phyloP scores from a whole-genome alignment of 2,113 vertebrate species.

The Saccopteryx leptura region DNA sequence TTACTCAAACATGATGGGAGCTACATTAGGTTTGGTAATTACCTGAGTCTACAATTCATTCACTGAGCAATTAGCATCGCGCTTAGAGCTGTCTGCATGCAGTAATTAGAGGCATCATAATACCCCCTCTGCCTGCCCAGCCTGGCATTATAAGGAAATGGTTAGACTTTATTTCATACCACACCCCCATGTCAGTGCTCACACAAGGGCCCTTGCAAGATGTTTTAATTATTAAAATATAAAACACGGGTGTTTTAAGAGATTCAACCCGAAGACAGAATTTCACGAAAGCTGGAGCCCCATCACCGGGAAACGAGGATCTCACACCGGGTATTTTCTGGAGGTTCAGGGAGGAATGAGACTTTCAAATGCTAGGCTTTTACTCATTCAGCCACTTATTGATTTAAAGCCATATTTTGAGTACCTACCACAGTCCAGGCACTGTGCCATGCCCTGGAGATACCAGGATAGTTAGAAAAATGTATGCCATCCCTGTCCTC shows the following conservation, averaged over 20 bases:
- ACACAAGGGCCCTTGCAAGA: conserved; percentile 2
- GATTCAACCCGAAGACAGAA: conserved; percentile 59
- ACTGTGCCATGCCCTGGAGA: not conserved
- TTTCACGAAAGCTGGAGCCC: not conserved
- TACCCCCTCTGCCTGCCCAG: conserved; percentile 53
- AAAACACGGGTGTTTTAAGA: conserved; percentile 77
- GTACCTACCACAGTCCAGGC: not conserved
- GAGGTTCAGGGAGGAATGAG: not conserved
- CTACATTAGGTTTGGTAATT: conserved; percentile 81
- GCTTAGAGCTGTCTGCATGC: conserved; percentile 58
- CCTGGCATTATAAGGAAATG: conserved; percentile 59
- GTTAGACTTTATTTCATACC: conserved; percentile 45
- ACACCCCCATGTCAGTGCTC: conserved; percentile 35
- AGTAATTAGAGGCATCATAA: conserved; percentile 70
- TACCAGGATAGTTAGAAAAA: not conserved
- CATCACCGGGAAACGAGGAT: not conserved
- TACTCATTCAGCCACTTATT: not conserved
- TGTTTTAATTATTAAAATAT: conserved; percentile 82
- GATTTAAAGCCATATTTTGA: not conserved
- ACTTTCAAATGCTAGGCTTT: not conserved
- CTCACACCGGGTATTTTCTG: not conserved
- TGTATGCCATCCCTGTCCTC: not conserved
- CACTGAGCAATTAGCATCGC: conserved; percentile 79
- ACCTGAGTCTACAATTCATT: conserved; percentile 81
- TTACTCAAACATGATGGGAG: conserved; percentile 57